Evolutionary conservation across 2,113 vertebrate species (phyloP).

Genomic region (Ursus arctos): DNA sequence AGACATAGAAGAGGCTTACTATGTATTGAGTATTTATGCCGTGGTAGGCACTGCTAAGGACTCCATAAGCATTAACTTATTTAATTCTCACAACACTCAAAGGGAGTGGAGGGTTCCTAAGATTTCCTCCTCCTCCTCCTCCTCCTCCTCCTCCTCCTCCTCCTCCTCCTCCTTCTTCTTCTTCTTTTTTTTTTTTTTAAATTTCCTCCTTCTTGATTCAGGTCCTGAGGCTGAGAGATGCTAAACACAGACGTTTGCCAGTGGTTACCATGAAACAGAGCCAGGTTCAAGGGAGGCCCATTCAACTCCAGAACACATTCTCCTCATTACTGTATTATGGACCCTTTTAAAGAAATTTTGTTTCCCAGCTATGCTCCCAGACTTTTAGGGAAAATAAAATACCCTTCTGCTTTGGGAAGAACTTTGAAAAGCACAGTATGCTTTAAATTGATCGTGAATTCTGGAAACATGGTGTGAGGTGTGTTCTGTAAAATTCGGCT

Average conservation of each 20-base stretch:
- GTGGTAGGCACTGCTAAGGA: too few relatives aligned
- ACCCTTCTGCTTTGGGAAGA: not conserved
- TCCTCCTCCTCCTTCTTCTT: too few relatives aligned
- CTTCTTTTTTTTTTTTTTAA: too few relatives aligned
- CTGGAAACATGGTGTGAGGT: not conserved
- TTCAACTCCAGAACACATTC: not conserved
- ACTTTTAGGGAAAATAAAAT: not conserved
- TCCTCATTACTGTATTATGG: not conserved
- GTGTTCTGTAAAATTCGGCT: not conserved
- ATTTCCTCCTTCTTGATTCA: not conserved
- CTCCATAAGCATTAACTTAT: not conserved
- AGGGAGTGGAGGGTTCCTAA: not conserved
- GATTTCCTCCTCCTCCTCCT: not conserved
- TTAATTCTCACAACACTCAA: not conserved
- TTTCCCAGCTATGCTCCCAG: not conserved
- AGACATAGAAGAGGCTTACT: not conserved
- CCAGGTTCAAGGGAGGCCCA: accelerated
- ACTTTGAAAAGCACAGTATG: not conserved
- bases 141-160: accelerated
- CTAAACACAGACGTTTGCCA: not conserved
- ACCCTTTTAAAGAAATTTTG: not conserved
- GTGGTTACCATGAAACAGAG: accelerated
- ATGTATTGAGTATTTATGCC: not conserved
- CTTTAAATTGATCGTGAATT: not conserved
- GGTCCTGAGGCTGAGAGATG: not conserved